Percentiles rank a stretch among this genome's conserved stretches.
phyloP scores from a whole-genome alignment of 2,888 invertebrate genomes.

The Eretmocerus hayati region DNA sequence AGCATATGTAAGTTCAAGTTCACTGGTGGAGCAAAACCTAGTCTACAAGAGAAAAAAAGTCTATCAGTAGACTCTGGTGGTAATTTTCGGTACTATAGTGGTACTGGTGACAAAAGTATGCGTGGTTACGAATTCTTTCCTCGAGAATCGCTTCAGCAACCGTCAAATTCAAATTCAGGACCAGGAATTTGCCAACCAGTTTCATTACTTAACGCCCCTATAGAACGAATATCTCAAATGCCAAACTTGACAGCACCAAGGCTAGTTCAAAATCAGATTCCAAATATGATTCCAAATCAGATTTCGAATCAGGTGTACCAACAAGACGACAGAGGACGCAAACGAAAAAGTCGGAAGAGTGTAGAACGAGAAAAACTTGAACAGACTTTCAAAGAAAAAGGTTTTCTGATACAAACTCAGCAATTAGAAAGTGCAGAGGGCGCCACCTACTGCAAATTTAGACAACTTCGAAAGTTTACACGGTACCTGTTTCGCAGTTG shows the following conservation, averaged over 20 bases:
- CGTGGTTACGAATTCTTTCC: slow-evolving; percentile 72
- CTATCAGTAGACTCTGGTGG: slow-evolving; percentile 84
- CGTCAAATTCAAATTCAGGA: too few species aligned
- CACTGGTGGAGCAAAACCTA: slow-evolving; percentile 83
- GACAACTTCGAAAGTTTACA: slow-evolving; percentile 85
- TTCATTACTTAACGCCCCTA: slow-evolving; percentile 47
- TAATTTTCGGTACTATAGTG: slow-evolving; percentile 80
- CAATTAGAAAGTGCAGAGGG: slow-evolving; percentile 89
- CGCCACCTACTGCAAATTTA: slow-evolving; percentile 88
- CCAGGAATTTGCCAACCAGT: too few species aligned
- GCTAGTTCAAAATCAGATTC: not conserved
- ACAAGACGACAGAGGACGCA: slow-evolving; percentile 38
- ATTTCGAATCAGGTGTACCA: too few species aligned
- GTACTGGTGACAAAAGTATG: slow-evolving; percentile 75
- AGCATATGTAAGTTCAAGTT: slow-evolving; percentile 92
- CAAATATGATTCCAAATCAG: not conserved
- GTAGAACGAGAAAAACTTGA: slow-evolving; percentile 80
- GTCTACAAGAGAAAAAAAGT: slow-evolving; percentile 86
- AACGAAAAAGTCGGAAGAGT: slow-evolving; percentile 74
- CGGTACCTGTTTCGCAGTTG: slow-evolving; percentile 85
- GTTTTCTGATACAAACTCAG: slow-evolving; percentile 87
- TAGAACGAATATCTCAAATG: slow-evolving; percentile 48
- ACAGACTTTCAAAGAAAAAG: slow-evolving; percentile 88
- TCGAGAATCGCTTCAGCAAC: slow-evolving; percentile 61
- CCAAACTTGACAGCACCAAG: not conserved